Percentiles rank a stretch among this genome's conserved stretches.
These are phyloP conservation scores for Charina bottae DNA, from an alignment of 2,113 vertebrate species.

Conservation along the genomic window DNA sequence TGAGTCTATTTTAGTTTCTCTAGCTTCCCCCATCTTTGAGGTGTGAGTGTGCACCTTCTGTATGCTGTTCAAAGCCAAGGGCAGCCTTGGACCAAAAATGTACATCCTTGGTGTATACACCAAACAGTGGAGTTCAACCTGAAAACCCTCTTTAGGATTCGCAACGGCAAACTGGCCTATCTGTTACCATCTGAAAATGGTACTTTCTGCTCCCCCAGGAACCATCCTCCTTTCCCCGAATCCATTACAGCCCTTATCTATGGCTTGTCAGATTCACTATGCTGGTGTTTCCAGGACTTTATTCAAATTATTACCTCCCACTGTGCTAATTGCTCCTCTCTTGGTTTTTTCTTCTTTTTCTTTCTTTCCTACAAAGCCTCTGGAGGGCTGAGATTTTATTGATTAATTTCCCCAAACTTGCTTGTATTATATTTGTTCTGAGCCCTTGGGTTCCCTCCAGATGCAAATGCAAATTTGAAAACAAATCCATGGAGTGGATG, in stretches of 20 bases:
- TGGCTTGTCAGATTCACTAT: background rate
- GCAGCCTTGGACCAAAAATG: too few relatives aligned
- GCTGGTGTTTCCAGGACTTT: background rate
- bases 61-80: too few relatives aligned
- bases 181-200: too few relatives aligned
- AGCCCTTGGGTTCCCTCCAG: background rate
- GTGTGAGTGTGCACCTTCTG: too few relatives aligned
- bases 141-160: too few relatives aligned
- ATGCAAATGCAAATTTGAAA: slow-evolving; percentile 40
- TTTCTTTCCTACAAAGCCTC: background rate
- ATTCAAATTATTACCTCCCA: background rate
- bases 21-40: too few relatives aligned
- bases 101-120: too few relatives aligned
- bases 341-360: background rate
- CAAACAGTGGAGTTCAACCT: too few relatives aligned
- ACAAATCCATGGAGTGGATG: slow-evolving; percentile 43
- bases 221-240: background rate
- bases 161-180: too few relatives aligned
- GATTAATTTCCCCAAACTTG: background rate
- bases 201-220: too few relatives aligned
- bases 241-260: background rate
- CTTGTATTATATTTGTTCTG: background rate
- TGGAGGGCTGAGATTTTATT: background rate
- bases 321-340: slow-evolving; percentile 10
- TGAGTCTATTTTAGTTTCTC: too few relatives aligned